phyloP scores from a whole-genome alignment of 2,797 vertebrate genomes.

The Poecile montanus region DNA sequence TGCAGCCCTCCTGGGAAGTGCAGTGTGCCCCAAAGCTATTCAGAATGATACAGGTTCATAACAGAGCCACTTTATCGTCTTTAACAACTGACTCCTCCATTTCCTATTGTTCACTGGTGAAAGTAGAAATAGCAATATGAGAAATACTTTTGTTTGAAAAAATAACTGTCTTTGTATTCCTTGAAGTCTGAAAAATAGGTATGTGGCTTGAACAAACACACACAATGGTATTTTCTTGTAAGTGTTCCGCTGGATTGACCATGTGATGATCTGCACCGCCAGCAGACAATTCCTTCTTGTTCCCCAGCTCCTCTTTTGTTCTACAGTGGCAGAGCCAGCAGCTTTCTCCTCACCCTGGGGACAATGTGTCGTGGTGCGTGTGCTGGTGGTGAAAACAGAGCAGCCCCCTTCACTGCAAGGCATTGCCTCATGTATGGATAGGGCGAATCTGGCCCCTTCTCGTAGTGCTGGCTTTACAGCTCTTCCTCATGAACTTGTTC shows the following conservation, averaged over 20 bases:
- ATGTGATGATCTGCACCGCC: not conserved
- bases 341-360: not conserved
- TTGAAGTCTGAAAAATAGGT: constrained; percentile 44
- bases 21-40: constrained; percentile 47
- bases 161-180: constrained; percentile 27
- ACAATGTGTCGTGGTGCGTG: fast-evolving
- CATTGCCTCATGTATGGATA: not conserved
- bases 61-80: constrained; percentile 18
- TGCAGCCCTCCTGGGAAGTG: constrained; percentile 29
- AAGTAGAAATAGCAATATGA: constrained; percentile 42
- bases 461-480: not conserved
- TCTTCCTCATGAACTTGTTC: not conserved
- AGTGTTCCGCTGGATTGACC: not conserved
- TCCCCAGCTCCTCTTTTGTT: not conserved
- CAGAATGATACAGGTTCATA: constrained; percentile 46
- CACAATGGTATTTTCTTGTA: not conserved
- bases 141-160: constrained; percentile 60
- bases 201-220: not conserved
- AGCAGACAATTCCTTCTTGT: not conserved
- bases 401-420: not conserved
- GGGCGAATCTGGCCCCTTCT: not conserved
- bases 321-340: fast-evolving
- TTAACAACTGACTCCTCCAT: constrained; percentile 1
- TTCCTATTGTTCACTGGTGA: constrained; percentile 42
- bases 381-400: not conserved